These are phyloP conservation scores for Rattus rattus DNA, from an alignment of 2,113 vertebrate genomes.

Conservation along the genomic window DNA sequence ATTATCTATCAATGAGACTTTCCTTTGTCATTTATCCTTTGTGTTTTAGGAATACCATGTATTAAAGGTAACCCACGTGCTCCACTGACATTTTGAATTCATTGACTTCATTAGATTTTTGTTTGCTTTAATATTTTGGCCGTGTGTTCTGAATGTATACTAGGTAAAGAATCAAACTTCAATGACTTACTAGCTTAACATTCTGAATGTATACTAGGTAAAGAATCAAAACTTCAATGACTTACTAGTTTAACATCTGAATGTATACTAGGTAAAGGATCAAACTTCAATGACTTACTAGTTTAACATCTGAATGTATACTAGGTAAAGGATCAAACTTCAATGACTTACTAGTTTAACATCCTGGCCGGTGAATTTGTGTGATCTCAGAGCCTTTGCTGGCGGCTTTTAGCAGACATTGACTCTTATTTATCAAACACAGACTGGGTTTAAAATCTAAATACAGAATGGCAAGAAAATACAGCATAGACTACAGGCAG, in stretches of 20 bases:
- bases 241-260: background rate
- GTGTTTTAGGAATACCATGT: background rate
- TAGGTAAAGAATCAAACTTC: background rate
- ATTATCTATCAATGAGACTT: background rate
- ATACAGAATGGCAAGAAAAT: background rate
- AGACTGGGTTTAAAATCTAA: background rate
- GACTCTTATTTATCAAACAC: background rate
- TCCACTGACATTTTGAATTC: background rate
- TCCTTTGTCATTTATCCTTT: background rate
- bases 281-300: background rate
- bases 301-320: background rate
- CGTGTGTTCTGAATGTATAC: background rate
- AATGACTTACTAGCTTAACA: background rate
- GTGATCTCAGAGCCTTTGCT: background rate
- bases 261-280: background rate
- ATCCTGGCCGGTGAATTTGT: too few relatives aligned
- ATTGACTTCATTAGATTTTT: background rate
- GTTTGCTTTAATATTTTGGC: background rate
- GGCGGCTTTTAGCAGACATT: background rate
- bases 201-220: background rate
- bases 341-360: background rate
- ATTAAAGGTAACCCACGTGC: background rate
- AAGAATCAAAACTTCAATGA: background rate
- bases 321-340: background rate
- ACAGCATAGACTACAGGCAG: background rate